Base-by-base conservation (phyloP, 2,888 invertebrate genomes). In the Synergus itoensis region DNA sequence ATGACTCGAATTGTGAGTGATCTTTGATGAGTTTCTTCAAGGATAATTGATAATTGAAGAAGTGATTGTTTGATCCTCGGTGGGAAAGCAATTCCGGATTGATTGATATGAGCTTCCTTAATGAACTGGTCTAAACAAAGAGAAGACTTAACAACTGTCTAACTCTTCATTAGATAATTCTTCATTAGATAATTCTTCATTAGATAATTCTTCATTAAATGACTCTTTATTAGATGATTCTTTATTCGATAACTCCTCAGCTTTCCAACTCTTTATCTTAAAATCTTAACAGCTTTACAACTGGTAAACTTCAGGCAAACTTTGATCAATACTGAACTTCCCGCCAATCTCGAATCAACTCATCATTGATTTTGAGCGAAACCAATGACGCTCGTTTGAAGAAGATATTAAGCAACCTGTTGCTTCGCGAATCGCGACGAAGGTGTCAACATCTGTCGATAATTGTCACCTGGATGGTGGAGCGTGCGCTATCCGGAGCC, bases 401-500 rank as follows among this genome's bases (percentile, higher is more conserved):
- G 16, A 14, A 12, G 48, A 11, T 62, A 28, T 0, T 1, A 14
- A 28, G 1, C 14, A 73, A 73, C 73, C 53, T 73, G 73, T 73
- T 73, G 73, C 36, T 73, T 36, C 48, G 73, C 73, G 73, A 53
- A 73, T 53, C 73, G 73, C 53, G 73, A 41, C 36, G 12, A 43
- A 18, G 65, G 8, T 65, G 18, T 69, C 45, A 69, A 69, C 45
- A 69, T 28, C 28, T 48, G 45, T 48, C 45, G 48, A 45, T 18
- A 21, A 16, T 69, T 69, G 69, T 69, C 69, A 45, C 69, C 69
- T 69, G 69, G 16, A 28, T 28, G 28, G 9, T 69, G 69, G 28
- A 69, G 28, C 45, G 69, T 69, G 81, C 81, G 80, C 81, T 80
- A 80, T 80, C 77, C 57, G 78, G 78, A 78, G 79, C 78, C 79